Percentiles rank a stretch among this genome's conserved stretches.
phyloP scores from a whole-genome alignment of 2,797 vertebrate genomes.

The Galago senegalensis region DNA sequence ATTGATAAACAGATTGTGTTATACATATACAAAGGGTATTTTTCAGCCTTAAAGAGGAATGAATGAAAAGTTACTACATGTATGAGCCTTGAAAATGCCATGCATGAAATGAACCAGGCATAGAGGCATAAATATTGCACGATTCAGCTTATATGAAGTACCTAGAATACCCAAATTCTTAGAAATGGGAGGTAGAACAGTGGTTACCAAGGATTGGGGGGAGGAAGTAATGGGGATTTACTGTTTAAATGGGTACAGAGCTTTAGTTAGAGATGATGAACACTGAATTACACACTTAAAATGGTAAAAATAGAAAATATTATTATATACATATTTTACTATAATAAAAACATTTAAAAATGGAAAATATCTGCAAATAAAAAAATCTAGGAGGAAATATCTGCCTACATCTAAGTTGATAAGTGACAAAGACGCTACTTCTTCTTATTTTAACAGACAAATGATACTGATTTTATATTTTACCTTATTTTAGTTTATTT shows the following conservation, averaged over 20 bases:
- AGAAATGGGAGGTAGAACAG: not conserved
- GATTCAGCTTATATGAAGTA: not conserved
- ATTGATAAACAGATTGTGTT: not conserved
- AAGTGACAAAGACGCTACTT: not conserved
- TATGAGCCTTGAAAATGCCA: not conserved
- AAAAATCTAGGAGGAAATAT: not conserved
- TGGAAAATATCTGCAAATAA: not conserved
- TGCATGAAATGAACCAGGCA: not conserved
- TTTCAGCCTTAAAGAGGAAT: not conserved
- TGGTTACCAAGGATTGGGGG: too few species aligned
- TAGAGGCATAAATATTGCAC: not conserved
- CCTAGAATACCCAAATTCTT: not conserved
- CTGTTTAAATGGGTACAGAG: not conserved
- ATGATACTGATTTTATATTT: not conserved
- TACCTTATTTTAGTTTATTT: constrained; percentile 2
- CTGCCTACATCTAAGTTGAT: not conserved
- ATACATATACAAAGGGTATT: not conserved
- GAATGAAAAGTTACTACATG: not conserved
- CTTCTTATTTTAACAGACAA: not conserved
- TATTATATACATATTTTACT: not conserved
- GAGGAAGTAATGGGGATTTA: not conserved
- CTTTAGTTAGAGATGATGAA: not conserved
- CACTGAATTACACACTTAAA: not conserved
- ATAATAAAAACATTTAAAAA: not conserved
- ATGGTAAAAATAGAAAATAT: not conserved